phyloP scores from a whole-genome alignment of 2,113 vertebrate species.

The Calyptommatus sinebrachiatus region DNA sequence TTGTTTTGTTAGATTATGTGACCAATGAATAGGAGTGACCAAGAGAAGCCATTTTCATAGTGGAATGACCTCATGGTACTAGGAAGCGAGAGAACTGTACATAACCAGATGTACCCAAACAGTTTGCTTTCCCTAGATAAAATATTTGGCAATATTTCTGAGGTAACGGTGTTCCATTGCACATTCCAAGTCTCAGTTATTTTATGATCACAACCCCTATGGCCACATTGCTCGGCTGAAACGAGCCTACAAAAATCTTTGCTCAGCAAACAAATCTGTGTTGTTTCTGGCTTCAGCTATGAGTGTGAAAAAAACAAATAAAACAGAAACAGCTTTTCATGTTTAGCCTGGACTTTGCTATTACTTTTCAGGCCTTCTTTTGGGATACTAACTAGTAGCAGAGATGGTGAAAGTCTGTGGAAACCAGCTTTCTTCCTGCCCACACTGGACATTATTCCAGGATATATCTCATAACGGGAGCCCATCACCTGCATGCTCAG shows the following conservation, averaged over 20 bases:
- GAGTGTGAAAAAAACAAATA: background rate
- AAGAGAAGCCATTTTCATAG: conserved; percentile 10
- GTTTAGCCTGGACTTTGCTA: background rate
- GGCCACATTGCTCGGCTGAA: rapidly evolving
- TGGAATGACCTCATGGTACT: conserved; percentile 35
- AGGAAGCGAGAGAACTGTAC: conserved; percentile 38
- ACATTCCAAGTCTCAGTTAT: rapidly evolving
- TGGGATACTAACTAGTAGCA: background rate
- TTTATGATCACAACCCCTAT: conserved; percentile 1
- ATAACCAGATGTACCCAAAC: background rate
- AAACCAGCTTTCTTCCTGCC: background rate
- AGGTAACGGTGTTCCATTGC: conserved; percentile 4
- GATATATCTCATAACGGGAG: no score
- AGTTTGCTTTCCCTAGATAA: conserved; percentile 42
- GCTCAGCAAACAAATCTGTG: rapidly evolving
- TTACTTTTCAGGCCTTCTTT: background rate
- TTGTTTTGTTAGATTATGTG: background rate
- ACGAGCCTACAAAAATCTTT: background rate
- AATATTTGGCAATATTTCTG: conserved; percentile 41
- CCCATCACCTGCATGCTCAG: no score
- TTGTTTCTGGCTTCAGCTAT: background rate
- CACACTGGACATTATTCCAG: no score
- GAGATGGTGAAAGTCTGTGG: background rate
- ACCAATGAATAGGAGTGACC: background rate
- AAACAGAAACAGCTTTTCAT: background rate